A percentile compares a stretch with the other conserved stretches of the same genome.
Evolutionary conservation across 1,140 invertebrate genomes (phyloP).

Genomic region (Caenorhabditis inopinata): DNA sequence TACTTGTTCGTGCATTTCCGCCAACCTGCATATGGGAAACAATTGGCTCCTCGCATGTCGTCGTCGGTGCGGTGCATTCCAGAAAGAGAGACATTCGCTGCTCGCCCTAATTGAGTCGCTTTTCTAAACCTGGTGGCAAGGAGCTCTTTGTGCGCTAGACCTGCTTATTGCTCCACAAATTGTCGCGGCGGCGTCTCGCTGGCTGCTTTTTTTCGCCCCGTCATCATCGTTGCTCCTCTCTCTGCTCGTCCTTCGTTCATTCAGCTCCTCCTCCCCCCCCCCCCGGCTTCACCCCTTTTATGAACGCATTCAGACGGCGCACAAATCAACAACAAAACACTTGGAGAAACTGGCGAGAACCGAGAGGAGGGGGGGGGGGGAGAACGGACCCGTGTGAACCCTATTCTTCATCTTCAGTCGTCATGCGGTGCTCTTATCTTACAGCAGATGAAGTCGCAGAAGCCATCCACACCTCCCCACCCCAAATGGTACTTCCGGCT

Average conservation of each 20-base stretch:
- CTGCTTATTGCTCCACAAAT: constrained; percentile 24
- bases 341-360: constrained; percentile 22
- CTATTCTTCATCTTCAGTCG: background rate
- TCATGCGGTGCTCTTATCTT: background rate
- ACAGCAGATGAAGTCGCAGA: background rate
- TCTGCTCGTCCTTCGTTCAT: background rate
- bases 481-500: no score
- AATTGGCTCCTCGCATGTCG: constrained; percentile 28
- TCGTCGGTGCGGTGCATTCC: background rate
- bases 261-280: background rate
- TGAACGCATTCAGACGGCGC: background rate
- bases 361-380: background rate
- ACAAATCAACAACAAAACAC: constrained; percentile 23
- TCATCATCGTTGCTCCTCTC: constrained; percentile 23
- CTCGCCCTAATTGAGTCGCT: constrained; percentile 17
- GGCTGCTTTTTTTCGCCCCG: background rate
- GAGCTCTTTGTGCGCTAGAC: background rate
- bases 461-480: background rate
- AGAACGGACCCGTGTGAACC: background rate
- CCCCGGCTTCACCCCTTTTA: background rate
- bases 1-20: background rate
- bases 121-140: constrained; percentile 28
- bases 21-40: background rate
- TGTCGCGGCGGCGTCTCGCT: no score
- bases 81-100: background rate